Base-by-base conservation (phyloP, 1,140 invertebrate species). In the Pristionchus pacificus region DNA sequence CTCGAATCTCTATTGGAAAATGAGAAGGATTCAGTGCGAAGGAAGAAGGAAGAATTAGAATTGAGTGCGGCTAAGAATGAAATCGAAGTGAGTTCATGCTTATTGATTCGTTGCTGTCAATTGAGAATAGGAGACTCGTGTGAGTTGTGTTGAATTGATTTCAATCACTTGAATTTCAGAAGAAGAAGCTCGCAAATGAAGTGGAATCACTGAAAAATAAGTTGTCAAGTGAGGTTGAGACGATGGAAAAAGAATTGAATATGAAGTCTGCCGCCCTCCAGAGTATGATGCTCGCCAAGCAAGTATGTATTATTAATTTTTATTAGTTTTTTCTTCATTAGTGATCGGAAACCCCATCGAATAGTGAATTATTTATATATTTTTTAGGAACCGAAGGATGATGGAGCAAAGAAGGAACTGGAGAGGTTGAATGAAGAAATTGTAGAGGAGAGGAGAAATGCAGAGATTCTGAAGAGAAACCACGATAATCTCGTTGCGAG, bases 211-310 rank as follows among this genome's bases (percentile, higher is more conserved):
- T 28, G 69, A 69, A 31, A 59, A 60, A 33, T 58, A 71, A 27
- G 30, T 60, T 24, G 61, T 59, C 29, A 63, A 67, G 24, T 71
- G 66, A 68, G 59, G 68, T 29, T 58, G 32, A 32, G 71, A 68
- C 3, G 75, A 76, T 25, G 31, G 60, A 68, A 63, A 76, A 77
- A 27, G 75, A 76, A 58, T 30, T 76, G 65, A 67, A 71, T 28
- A 70, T 76, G 69, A 76, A 76, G 55, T 30, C 60, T 15, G 75
- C 75, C 2, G 76, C 75, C n/a, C 60, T 76, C 24, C 72, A 76
- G 63, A 71, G 74, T 0, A 49, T 76, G 28, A 74, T 67, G 65
- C 69, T 76, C 19, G 75, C 74, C n/a, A 76, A 76, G 31, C 69
- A 74, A 58, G 75, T 67, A 58, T n/a, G 28, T 31, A 59, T 19